Percentiles rank a stretch among this genome's conserved stretches.
phyloP scores from a whole-genome alignment of 2,797 vertebrate genomes.

The Cercopithecus diana region DNA sequence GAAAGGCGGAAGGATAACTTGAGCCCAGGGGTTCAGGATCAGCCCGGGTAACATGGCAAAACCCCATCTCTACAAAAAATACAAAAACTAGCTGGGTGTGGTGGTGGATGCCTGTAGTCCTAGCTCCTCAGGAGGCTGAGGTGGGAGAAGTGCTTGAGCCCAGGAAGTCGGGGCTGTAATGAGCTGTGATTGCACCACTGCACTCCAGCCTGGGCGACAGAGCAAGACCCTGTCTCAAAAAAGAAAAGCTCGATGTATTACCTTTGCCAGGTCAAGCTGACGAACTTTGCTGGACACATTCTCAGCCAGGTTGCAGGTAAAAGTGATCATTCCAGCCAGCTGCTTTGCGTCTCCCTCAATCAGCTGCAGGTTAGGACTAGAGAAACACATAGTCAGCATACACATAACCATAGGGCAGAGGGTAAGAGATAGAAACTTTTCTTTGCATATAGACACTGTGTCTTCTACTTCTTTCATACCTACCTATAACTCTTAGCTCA shows the following conservation, averaged over 20 bases:
- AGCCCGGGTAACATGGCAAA: too few species aligned
- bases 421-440: not conserved
- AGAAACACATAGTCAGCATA: slow-evolving; percentile 56
- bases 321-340: slow-evolving; percentile 96
- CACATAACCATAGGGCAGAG: not conserved
- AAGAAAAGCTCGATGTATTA: slow-evolving; percentile 66
- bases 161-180: too few species aligned
- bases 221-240: too few species aligned
- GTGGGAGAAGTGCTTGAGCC: too few species aligned
- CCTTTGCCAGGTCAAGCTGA: slow-evolving; percentile 98
- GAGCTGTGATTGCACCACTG: too few species aligned
- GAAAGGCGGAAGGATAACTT: too few species aligned
- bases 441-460: not conserved
- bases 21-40: too few species aligned
- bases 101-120: too few species aligned
- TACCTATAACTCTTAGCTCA: not conserved
- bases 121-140: too few species aligned
- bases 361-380: slow-evolving; percentile 95
- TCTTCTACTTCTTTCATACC: not conserved
- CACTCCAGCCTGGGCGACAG: too few species aligned
- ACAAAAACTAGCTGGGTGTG: too few species aligned
- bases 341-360: slow-evolving; percentile 97
- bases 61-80: too few species aligned
- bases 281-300: slow-evolving; percentile 98
- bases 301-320: slow-evolving; percentile 97